phyloP scores from a whole-genome alignment of 2,888 invertebrate species.

The Psylliodes chrysocephalus region DNA sequence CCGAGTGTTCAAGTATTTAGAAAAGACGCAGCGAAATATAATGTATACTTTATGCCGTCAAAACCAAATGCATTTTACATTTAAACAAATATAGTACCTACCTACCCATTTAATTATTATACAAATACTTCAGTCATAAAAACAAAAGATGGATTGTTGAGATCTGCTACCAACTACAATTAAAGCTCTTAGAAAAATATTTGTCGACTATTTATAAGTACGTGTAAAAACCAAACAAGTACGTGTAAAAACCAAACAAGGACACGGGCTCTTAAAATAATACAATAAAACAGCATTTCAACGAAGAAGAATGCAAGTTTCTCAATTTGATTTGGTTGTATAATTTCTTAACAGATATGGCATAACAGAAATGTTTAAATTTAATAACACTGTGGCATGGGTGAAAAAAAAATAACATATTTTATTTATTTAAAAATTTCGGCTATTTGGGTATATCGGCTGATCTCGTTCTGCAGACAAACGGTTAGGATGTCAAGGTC shows the following conservation, averaged over 20 bases:
- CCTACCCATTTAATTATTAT: neutral
- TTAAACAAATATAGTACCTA: neutral
- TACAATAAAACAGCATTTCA: neutral
- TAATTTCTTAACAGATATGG: too few species aligned
- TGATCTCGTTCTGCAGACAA: too few species aligned
- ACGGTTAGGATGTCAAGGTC: too few species aligned
- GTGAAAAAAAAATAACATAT: too few species aligned
- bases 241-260: neutral
- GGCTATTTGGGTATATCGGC: too few species aligned
- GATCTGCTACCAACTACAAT: neutral
- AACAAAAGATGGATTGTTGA: constrained; percentile 3
- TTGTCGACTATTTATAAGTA: constrained; percentile 1
- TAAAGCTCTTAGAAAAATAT: constrained; percentile 4
- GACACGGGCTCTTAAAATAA: neutral
- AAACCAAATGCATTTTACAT: neutral
- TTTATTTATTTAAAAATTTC: too few species aligned
- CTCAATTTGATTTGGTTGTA: neutral
- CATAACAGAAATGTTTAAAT: too few species aligned
- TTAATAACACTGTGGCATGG: too few species aligned
- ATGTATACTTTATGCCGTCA: too few species aligned
- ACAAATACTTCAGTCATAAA: neutral
- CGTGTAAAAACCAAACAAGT: constrained; percentile 2
- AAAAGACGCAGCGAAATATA: too few species aligned
- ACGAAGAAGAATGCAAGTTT: constrained; percentile 4
- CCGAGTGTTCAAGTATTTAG: too few species aligned